Percentiles rank a stretch among this genome's conserved stretches.
Evolutionary conservation across 1,140 invertebrate species (phyloP).

Genomic region (Lasioglossum baleicum): DNA sequence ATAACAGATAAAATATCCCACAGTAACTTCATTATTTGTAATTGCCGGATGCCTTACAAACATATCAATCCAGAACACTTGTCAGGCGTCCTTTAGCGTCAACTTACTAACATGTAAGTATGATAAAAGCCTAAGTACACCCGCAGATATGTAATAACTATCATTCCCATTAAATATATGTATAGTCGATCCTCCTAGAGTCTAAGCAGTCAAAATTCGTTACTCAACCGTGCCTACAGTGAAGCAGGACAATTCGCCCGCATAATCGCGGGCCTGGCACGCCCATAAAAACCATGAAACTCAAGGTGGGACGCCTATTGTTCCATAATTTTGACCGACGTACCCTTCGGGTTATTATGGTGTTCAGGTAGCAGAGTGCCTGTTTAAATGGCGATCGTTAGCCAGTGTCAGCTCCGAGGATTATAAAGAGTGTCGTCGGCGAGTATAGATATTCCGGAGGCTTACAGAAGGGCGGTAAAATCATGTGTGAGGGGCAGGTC

Average conservation of each 20-base stretch:
- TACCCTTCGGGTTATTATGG: conserved; percentile 25
- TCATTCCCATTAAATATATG: too few relatives aligned
- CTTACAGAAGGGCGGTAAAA: background rate
- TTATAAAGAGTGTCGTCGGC: conserved; percentile 31
- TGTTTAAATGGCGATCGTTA: conserved; percentile 3
- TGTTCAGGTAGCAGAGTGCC: conserved; percentile 27
- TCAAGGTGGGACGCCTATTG: background rate
- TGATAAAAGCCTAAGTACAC: too few relatives aligned
- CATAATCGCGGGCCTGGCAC: conserved; percentile 9
- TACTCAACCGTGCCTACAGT: too few relatives aligned
- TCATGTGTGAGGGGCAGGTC: conserved; percentile 8
- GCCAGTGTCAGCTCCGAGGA: conserved; percentile 14
- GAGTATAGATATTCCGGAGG: conserved; percentile 15
- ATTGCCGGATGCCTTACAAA: too few relatives aligned
- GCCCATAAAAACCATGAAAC: background rate
- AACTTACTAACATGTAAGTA: too few relatives aligned
- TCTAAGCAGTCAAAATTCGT: too few relatives aligned
- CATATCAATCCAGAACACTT: too few relatives aligned
- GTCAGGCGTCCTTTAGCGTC: too few relatives aligned
- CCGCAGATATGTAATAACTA: too few relatives aligned
- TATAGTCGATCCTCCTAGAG: too few relatives aligned
- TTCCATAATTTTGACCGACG: conserved; percentile 23
- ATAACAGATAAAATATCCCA: too few relatives aligned
- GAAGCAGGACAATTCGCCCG: background rate
- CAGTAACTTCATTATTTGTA: too few relatives aligned